A percentile compares a stretch with the other conserved stretches of the same genome.
These are phyloP conservation scores for Ammospiza nelsoni DNA, from an alignment of 2,113 vertebrate genomes.

Conservation along the genomic window DNA sequence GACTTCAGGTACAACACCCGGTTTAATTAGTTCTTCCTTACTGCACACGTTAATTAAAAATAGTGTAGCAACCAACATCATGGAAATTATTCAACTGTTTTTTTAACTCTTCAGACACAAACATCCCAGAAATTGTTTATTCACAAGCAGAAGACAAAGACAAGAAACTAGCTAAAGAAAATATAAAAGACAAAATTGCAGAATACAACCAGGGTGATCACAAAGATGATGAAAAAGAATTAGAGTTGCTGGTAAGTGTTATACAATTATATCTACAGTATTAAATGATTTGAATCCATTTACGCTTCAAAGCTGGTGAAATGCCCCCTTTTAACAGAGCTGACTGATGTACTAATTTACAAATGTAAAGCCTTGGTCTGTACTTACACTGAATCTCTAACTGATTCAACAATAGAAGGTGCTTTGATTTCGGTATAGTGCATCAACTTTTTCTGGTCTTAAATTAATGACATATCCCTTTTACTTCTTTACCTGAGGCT, in stretches of 20 bases:
- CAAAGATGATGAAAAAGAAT: conserved; percentile 75
- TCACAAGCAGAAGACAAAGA: conserved; percentile 69
- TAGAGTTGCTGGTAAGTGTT: conserved; percentile 81
- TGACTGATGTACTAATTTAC: conserved; percentile 72
- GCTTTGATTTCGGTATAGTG: conserved; percentile 65
- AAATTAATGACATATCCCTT: conserved; percentile 71
- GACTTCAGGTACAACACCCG: conserved; percentile 60
- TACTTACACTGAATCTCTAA: conserved; percentile 54
- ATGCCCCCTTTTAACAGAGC: conserved; percentile 62
- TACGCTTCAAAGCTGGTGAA: conserved; percentile 68
- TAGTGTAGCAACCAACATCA: background rate
- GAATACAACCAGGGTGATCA: conserved; percentile 55
- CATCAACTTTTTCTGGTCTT: conserved; percentile 63
- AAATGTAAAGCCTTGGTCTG: conserved; percentile 57
- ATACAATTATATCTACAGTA: conserved; percentile 65
- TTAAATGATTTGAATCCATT: conserved; percentile 69
- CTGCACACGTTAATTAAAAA: conserved; percentile 37
- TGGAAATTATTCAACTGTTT: conserved; percentile 23
- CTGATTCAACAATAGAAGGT: conserved; percentile 68
- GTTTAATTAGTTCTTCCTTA: conserved; percentile 60
- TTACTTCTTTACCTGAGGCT: conserved; percentile 54
- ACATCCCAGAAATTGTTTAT: conserved; percentile 76
- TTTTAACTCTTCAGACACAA: conserved; percentile 71
- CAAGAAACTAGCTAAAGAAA: conserved; percentile 50
- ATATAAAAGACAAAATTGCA: conserved; percentile 60